Percentiles rank a stretch among this genome's conserved stretches.
phyloP scores from a whole-genome alignment of 2,797 vertebrate species.

The Heterohyrax brucei region DNA sequence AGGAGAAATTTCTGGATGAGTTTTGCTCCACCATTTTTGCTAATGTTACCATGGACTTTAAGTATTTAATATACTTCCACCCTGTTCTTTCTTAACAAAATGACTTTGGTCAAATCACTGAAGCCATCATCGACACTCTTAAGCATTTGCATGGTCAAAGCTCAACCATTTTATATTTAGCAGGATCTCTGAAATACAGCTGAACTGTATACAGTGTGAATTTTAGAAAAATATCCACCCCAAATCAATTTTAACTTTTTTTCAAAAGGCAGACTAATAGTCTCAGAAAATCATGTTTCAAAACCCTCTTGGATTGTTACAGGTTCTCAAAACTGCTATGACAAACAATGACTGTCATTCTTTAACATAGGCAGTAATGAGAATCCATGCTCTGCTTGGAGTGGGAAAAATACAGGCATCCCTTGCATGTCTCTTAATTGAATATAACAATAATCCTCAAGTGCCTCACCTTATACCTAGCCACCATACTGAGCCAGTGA shows the following conservation, averaged over 20 bases:
- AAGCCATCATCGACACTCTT: slow-evolving; percentile 79
- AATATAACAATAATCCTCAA: slow-evolving; percentile 43
- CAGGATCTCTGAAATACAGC: slow-evolving; percentile 62
- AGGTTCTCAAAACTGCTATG: slow-evolving; percentile 81
- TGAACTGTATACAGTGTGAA: slow-evolving; percentile 52
- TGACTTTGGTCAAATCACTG: slow-evolving; percentile 78
- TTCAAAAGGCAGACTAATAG: slow-evolving; percentile 74
- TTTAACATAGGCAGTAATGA: slow-evolving; percentile 50
- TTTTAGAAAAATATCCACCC: slow-evolving; percentile 79
- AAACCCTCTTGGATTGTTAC: slow-evolving; percentile 82
- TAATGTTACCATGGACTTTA: slow-evolving; percentile 78
- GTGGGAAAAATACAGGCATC: slow-evolving; percentile 52
- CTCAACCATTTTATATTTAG: slow-evolving; percentile 74
- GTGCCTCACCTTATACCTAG: not conserved
- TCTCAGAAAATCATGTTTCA: slow-evolving; percentile 83
- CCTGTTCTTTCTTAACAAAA: slow-evolving; percentile 80
- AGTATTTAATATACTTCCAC: slow-evolving; percentile 65
- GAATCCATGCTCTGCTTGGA: not conserved
- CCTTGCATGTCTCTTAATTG: slow-evolving; percentile 65
- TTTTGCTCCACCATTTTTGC: not conserved
- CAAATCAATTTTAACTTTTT: slow-evolving; percentile 78
- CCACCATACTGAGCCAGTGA: not conserved
- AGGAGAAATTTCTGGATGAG: slow-evolving; percentile 25
- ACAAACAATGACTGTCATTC: slow-evolving; percentile 77
- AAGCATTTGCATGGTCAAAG: slow-evolving; percentile 72